Percentiles rank a stretch among this genome's conserved stretches.
Conservation (phyloP, 2,888 invertebrate genomes). For the Meteorus colon region DNA sequence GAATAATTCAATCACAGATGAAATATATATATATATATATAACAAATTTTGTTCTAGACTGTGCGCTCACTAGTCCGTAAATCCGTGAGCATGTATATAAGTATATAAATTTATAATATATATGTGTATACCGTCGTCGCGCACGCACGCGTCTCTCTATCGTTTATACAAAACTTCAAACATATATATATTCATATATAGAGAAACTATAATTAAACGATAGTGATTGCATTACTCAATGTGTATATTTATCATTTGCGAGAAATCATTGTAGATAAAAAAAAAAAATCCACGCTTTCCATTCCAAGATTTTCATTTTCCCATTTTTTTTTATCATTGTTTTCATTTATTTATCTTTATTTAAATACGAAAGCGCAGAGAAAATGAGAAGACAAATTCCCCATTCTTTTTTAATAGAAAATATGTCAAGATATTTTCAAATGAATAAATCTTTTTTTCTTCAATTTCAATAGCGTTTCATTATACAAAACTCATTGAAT, state of each 20-base stretch:
- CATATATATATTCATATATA: constrained; percentile 6
- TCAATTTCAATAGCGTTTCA: background rate
- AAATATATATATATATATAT: constrained; percentile 7
- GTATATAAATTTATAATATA: constrained; percentile 4
- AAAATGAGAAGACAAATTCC: background rate
- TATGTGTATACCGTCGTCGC: constrained; percentile 18
- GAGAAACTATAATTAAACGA: constrained; percentile 34
- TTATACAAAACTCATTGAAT: constrained; percentile 16
- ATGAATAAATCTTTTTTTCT: no score
- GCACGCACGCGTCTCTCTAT: constrained; percentile 35
- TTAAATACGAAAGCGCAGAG: background rate
- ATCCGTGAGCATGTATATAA: constrained; percentile 34
- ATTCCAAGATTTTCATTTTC: background rate
- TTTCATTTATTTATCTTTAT: background rate
- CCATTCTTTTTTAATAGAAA: background rate
- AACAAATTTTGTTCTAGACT: constrained; percentile 22
- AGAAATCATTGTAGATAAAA: background rate
- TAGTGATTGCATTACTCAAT: constrained; percentile 9
- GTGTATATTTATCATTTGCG: constrained; percentile 3
- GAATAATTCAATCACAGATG: constrained; percentile 33
- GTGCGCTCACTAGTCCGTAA: constrained; percentile 38
- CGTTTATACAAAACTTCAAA: constrained; percentile 16
- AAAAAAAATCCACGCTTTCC: background rate
- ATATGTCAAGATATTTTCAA: constrained; percentile 12
- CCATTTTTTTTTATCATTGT: background rate